Base-by-base conservation (phyloP, 1,140 invertebrate genomes). In the Pseudoatta argentina region DNA sequence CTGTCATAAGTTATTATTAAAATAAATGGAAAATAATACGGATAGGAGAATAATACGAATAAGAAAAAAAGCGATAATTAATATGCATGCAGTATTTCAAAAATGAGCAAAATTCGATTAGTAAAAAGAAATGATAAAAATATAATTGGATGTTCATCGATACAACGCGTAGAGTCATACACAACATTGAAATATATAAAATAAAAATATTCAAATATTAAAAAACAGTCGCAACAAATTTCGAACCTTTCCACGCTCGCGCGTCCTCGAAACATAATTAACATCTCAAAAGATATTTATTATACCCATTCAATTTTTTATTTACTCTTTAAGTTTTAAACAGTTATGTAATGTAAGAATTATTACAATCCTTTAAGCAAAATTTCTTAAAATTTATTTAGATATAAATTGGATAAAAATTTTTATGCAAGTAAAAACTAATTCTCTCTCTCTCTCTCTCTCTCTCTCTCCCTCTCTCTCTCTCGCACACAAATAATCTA, bases 181-280 rank as follows among this genome's bases (percentile, higher is more conserved):
- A 61, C 24, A 61, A 27, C 24, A 8, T 57, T 21, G n/a, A 44
- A 10, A 69, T 48, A n/a, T 69, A 10, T 69, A 69, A 69, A 44
- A 69, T 69, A 48, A 24, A 44, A 44, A 48, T 24, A 24, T 69
- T 7, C n/a, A 69, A 10, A 39, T 69, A 67, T 67, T 44, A 69
- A 69, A 69, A 69, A 69, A 3, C 12, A 30, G 4, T 34, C 34
- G 34, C 34, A 7, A 7, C 3, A 39, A 39, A 39, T 39, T 39
- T 8, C 7, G 7, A 39, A 39, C 8, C 34, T 39, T 39, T 39
- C 34, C 34, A 3, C 5, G 5, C 30, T 7, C 30, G 30, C 6
- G 34, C 34, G 0, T 39, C 34, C 0, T 1, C 2, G 2, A 48
- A 10, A 44, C 39, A 48, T 69, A 69, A 69, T 48, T 48, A 48